These are phyloP conservation scores for Buathra laborator DNA, from an alignment of 2,888 invertebrate genomes.

Conservation along the genomic window DNA sequence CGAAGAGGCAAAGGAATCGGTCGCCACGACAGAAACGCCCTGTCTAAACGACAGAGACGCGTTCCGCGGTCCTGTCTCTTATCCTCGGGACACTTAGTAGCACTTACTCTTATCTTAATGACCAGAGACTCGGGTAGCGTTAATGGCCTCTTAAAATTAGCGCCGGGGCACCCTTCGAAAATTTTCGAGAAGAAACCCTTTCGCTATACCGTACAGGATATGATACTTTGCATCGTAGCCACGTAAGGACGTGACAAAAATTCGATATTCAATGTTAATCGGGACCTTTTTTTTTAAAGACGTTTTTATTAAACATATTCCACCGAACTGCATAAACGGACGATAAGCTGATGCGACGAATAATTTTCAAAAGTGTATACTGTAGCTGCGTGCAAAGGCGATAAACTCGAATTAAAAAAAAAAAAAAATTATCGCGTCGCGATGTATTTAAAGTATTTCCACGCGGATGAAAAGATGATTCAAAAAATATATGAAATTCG, in stretches of 20 bases:
- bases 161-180: slow-evolving; percentile 74
- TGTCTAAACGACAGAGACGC: slow-evolving; percentile 70
- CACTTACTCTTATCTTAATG: slow-evolving; percentile 85
- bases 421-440: too few species aligned
- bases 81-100: slow-evolving; percentile 85
- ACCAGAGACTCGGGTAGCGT: slow-evolving; percentile 83
- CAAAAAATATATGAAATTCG: too few species aligned
- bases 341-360: too few species aligned
- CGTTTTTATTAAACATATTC: background rate
- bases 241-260: slow-evolving; percentile 20
- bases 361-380: too few species aligned
- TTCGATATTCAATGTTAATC: background rate
- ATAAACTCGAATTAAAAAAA: too few species aligned
- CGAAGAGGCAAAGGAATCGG: slow-evolving; percentile 54
- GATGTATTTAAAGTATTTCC: too few species aligned
- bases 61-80: slow-evolving; percentile 78
- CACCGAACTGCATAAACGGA: background rate
- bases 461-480: too few species aligned
- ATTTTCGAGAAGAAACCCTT: slow-evolving; percentile 72
- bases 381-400: too few species aligned
- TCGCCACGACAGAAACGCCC: slow-evolving; percentile 52
- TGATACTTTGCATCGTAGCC: slow-evolving; percentile 16
- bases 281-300: background rate
- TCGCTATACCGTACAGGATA: background rate
- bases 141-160: slow-evolving; percentile 85